Percentiles rank a stretch among this genome's conserved stretches.
Evolutionary conservation across 2,888 invertebrate genomes (phyloP).

Genomic region (Acrobeloides nanus): DNA sequence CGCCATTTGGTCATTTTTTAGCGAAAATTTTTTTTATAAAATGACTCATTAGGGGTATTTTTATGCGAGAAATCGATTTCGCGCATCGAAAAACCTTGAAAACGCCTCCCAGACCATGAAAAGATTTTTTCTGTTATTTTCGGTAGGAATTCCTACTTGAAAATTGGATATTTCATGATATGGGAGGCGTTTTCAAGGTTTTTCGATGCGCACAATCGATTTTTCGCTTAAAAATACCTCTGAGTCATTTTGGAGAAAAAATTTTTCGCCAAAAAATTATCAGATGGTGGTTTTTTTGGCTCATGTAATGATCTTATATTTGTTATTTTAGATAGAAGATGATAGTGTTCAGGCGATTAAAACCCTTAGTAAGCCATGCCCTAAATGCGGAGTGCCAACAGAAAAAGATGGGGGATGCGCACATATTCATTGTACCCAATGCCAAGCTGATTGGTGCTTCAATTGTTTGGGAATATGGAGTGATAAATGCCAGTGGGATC

Average conservation of each 20-base stretch:
- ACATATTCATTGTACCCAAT: conserved; percentile 44
- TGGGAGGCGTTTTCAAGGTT: too few relatives aligned
- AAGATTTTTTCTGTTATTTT: too few relatives aligned
- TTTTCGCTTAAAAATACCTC: too few relatives aligned
- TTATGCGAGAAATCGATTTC: conserved; percentile 4
- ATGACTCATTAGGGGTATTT: conserved; percentile 2
- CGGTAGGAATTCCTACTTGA: too few relatives aligned
- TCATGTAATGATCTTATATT: neutral
- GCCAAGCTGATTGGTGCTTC: conserved; percentile 40
- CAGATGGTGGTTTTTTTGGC: too few relatives aligned
- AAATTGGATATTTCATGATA: too few relatives aligned
- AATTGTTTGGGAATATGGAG: conserved; percentile 26
- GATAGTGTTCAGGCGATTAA: conserved; percentile 14
- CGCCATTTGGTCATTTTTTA: too few relatives aligned
- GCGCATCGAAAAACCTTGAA: conserved; percentile 12
- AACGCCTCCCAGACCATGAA: conserved; percentile 40
- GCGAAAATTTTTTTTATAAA: conserved; percentile 5
- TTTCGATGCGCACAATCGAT: too few relatives aligned
- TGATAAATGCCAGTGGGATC: conserved; percentile 49
- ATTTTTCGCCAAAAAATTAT: too few relatives aligned
- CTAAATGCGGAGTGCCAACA: conserved; percentile 35
- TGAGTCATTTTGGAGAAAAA: too few relatives aligned
- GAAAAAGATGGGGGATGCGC: conserved; percentile 45
- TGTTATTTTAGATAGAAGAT: neutral
- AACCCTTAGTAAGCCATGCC: conserved; percentile 29